phyloP scores from a whole-genome alignment of 2,113 vertebrate genomes.

The Erythrocebus patas region DNA sequence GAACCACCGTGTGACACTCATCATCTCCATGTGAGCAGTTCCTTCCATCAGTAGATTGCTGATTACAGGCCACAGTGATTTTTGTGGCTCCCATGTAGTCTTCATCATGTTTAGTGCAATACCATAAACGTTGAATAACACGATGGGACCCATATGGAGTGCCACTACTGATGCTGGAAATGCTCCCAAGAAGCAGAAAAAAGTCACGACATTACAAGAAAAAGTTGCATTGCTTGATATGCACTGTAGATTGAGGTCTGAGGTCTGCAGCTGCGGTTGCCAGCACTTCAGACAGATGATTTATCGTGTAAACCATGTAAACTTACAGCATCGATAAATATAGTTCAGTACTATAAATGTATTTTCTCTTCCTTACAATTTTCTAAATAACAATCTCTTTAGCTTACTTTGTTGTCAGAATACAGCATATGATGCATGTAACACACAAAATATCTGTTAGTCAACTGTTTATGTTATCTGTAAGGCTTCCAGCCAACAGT shows the following conservation, averaged over 20 bases:
- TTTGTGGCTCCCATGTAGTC: neutral
- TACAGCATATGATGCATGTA: neutral
- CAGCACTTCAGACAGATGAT: neutral
- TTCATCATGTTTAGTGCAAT: neutral
- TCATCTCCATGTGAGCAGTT: neutral
- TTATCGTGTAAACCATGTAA: neutral
- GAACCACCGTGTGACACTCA: neutral
- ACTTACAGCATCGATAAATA: neutral
- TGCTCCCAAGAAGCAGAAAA: neutral
- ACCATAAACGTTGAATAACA: neutral
- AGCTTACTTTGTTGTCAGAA: neutral
- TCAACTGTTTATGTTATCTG: neutral
- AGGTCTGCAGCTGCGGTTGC: neutral
- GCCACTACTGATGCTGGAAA: neutral
- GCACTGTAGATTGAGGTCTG: neutral
- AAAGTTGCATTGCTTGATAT: neutral
- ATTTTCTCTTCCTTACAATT: neutral
- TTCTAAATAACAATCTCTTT: neutral
- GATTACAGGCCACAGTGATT: neutral
- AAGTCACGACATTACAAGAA: neutral
- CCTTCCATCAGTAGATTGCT: neutral
- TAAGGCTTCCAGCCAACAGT: neutral
- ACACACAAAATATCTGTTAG: neutral
- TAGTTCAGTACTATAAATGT: neutral
- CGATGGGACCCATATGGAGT: neutral